Percentiles rank a stretch among this genome's conserved stretches.
These are phyloP conservation scores for Gnathonemus echidnorhynchus DNA, from an alignment of 2,113 vertebrate genomes.

Conservation along the genomic window DNA sequence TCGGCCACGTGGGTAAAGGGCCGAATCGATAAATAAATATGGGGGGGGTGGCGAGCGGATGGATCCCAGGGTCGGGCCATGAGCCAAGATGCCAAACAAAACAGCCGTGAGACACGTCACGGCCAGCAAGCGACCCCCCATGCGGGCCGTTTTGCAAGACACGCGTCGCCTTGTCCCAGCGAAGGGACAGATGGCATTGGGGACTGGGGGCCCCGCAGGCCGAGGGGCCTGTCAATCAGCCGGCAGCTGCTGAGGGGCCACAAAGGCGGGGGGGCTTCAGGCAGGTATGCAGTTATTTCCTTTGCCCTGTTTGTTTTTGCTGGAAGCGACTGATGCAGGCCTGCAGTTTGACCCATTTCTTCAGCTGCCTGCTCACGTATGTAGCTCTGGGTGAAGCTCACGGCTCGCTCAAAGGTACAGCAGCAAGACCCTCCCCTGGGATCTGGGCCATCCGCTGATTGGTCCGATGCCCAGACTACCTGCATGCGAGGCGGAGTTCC, in stretches of 20 bases:
- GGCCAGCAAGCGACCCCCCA: background rate
- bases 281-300: background rate
- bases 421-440: background rate
- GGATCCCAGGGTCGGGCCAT: background rate
- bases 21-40: background rate
- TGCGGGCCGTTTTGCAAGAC: background rate
- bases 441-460: background rate
- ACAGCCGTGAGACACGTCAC: background rate
- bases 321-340: background rate
- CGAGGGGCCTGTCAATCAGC: background rate
- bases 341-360: background rate
- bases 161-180: background rate
- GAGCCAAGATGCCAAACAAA: background rate
- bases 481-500: background rate
- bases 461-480: background rate
- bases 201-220: background rate
- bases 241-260: background rate
- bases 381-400: background rate
- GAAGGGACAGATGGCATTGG: constrained; percentile 10
- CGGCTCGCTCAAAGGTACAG: background rate
- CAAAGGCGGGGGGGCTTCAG: background rate
- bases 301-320: background rate
- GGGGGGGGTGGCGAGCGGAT: background rate
- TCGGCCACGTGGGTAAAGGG: background rate
- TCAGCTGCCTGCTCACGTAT: background rate